Base-by-base conservation (phyloP, 2,797 vertebrate species). In the Pelodytes ibericus region DNA sequence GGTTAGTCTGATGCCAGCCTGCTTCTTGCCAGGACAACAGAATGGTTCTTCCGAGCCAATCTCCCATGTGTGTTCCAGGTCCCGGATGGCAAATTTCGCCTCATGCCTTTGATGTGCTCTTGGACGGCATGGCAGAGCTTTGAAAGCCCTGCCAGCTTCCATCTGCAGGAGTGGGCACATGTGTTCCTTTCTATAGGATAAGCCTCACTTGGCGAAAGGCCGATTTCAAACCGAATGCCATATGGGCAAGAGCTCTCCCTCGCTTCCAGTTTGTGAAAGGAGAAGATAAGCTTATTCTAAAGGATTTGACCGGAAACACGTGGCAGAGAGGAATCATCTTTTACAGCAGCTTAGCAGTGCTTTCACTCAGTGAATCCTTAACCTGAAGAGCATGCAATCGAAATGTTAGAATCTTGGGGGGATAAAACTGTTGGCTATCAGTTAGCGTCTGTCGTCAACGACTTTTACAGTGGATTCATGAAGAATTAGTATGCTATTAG, bases 11-110 rank as follows among this genome's bases (percentile, higher is more conserved):
- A 16, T 47, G 61, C 62, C 61, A 33, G 63, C 36, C 59, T n/a
- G 8, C 15, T 49, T n/a, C 57, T 18, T 62, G 70, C 70, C 76
- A 79, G 47, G 57, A 57, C 70, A 57, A 22, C 76, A 79, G 76
- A 62, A 68, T 57, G 44, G 25, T 33, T 53, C 30, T n/a, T 60
- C 41, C 20, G 4, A 39, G 53, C 60, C 10, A 59, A 18, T 1
- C 16, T 77, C 69, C 76, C 31, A 51, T n/a, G 69, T 15, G 57
- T 22, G 16, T 22, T 60, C 27, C 29, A n/a, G 33, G 24, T 30
- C 64, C 57, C 76, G 13, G 16, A 31, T 74, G 62, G 72, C 33
- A 47, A 44, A 36, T 22, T 18, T 18, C 41, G 16, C 57, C 33
- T 49, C 33, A 15, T 33, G 66, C 33, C 18, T 57, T 72, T 78